Base-by-base conservation (phyloP, 2,113 vertebrate genomes). In the Pardalotus punctatus region DNA sequence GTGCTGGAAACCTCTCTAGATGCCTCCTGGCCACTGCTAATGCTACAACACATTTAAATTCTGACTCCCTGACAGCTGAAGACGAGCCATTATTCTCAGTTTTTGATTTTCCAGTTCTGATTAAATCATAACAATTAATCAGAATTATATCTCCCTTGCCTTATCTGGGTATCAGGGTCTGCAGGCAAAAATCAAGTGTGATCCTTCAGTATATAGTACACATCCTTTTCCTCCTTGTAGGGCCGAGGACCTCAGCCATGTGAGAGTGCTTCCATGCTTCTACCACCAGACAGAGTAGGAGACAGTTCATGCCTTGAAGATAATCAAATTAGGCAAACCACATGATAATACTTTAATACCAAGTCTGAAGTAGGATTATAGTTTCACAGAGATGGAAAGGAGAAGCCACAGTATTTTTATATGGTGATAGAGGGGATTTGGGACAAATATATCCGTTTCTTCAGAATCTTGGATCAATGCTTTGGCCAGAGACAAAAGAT, bases 161-260 rank as follows among this genome's bases (percentile, higher is more conserved):
- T 74, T 82, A 36, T 36, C 35, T 70, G 29, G 48, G 20, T 47
- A 51, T 36, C 24, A 47, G 21, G n/a, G 2, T 51, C 20, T n/a
- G 7, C 12, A 71, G 36, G 29, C 9, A 66, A 76, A 89, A 76
- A 56, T 56, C 20, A 35, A 35, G 60, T n/a, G 2, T 25, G 11
- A 35, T 42, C 5, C 4, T 92, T 69, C n/a, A 45, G 15, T 47
- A 38, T 6, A 54, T 3, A 6, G 2, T 14, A 38, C 2, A 0
- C 11, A 40, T 38, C 6, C 2, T 64, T 73, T 36, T 60, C 36
- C 18, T 45, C 17, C 23, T 28, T 33, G 11, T 13, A 67, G 8
- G 12, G 6, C 25, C 10, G 23, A 54, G 24, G 8, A 17, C 6
- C 9, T 29, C 47, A 53, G n/a, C 9, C 17, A 31, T 20, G 9